Percentiles rank a stretch among this genome's conserved stretches.
Conservation (phyloP, 2,797 vertebrate species). For the Chiroxiphia lanceolata region DNA sequence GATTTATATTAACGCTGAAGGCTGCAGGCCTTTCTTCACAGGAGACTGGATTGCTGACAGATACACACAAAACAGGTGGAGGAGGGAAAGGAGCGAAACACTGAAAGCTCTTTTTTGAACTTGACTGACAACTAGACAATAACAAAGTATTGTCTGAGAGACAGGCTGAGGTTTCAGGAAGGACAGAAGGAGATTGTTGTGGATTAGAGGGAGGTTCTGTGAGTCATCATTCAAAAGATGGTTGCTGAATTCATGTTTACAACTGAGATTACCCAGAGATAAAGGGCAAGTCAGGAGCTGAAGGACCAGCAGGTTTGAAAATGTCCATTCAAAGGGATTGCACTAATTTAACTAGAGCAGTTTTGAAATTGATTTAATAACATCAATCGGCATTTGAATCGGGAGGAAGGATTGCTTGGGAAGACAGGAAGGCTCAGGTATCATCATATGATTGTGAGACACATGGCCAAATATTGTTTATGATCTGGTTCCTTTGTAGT, state of each 20-base stretch:
- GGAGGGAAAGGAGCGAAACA: not conserved
- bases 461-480: not conserved
- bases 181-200: slow-evolving; percentile 67
- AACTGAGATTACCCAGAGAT: slow-evolving; percentile 4
- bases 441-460: not conserved
- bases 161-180: slow-evolving; percentile 50
- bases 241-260: slow-evolving; percentile 50
- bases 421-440: not conserved
- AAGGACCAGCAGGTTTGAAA: slow-evolving; percentile 33
- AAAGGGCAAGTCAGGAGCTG: not conserved
- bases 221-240: slow-evolving; percentile 34
- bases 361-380: not conserved
- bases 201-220: slow-evolving; percentile 41
- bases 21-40: not conserved
- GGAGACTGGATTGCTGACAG: not conserved
- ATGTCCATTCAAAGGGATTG: not conserved
- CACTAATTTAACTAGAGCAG: not conserved
- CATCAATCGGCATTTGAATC: not conserved
- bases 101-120: slow-evolving; percentile 31
- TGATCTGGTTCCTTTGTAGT: not conserved
- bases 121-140: slow-evolving; percentile 30
- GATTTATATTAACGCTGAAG: not conserved
- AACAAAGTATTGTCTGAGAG: slow-evolving; percentile 58
- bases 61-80: slow-evolving; percentile 5
- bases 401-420: not conserved